Base-by-base conservation (phyloP, 2,888 invertebrate genomes). In the Empis livida region DNA sequence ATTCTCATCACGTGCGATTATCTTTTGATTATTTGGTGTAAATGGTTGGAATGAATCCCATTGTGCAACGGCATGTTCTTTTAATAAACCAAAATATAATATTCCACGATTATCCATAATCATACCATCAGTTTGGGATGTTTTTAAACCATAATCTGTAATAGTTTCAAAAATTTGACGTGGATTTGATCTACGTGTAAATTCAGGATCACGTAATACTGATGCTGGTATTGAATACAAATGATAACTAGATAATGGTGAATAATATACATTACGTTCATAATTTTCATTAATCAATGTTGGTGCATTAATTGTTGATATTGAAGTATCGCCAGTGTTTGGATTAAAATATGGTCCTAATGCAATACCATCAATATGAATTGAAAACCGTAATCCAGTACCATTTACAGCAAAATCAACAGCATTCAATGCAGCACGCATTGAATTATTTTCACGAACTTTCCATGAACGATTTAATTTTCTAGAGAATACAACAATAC, bases 41-140 rank as follows among this genome's bases (percentile, higher is more conserved):
- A 80, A 78, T 40, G 75, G 70, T 20, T 70, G 63, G 23, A 72
- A 73, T 1, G 78, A 76, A 62, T 85, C 79, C 82, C 84, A 85
- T 65, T 75, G 77, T 13, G 78, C 78, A 43, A 86, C 76, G 17
- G 81, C 79, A 52, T 80, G 80, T 57, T 79, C 78, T 44, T 77
- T 77, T 46, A 85, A 64, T 23, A 84, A 71, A 39, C 83, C 84
- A 62, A 75, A 84, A 67, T 82, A 85, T 10, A 86, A 70, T 6
- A 77, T 63, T 3, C 84, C 84, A 15, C 71, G 68, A 14, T 80
- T 75, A 55, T 84, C 82, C 81, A 84, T 82, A 50, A 78, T 75
- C 81, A 86, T 83, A 1, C 84, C 84, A 57, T 81, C 83, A 0
- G 80, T 78, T 62, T 83, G 81, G 1, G 83, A 82, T 1, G 72